Base-by-base conservation (phyloP, 1,140 invertebrate genomes). In the Drosophila insularis region DNA sequence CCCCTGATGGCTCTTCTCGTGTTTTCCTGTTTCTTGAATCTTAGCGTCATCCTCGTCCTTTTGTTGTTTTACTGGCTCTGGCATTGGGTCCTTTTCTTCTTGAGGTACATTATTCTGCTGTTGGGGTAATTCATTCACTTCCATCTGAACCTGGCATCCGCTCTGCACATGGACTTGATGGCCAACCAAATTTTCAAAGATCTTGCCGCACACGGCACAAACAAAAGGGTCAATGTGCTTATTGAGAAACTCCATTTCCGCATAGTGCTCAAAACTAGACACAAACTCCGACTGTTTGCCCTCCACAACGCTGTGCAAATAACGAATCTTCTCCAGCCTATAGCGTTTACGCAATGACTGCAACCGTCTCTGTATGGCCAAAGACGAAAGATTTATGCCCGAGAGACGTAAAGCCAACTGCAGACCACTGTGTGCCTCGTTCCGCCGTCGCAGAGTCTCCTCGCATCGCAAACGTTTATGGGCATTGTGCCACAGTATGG, bases 221-320 rank as follows among this genome's bases (percentile, higher is more conserved):
- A 91, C 77, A 63, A 90, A 87, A 0, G 90, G 90, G 66, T 89
- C 85, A 11, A 91, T 91, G 17, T 91, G 90, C 37, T 91, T 84
- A 59, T 90, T 75, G 4, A 91, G 72, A 5, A 91, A 91, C 32
- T 87, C 75, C 80, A 91, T 87, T 14, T 80, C 77, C 0, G 55
- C 61, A 53, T 87, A 91, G 54, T 84, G 86, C 39, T 87, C 78
- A 11, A 91, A 91, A 0, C 31, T 50, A 3, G 74, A 66, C 4
- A 74, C 69, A 14, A 89, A 91, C 1, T 80, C 73, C 6, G 67
- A 39, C 32, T 84, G 79, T 13, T 78, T 89, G 3, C 76, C 71
- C 43, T 81, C 81, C 1, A 90, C 78, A 10, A 80, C 73, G n/a
- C 80, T 69, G n/a, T 90, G 85, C 63, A 91, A 37, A 21, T 81